phyloP scores from a whole-genome alignment of 2,888 invertebrate species.

The Amphipyra tragopoginis region DNA sequence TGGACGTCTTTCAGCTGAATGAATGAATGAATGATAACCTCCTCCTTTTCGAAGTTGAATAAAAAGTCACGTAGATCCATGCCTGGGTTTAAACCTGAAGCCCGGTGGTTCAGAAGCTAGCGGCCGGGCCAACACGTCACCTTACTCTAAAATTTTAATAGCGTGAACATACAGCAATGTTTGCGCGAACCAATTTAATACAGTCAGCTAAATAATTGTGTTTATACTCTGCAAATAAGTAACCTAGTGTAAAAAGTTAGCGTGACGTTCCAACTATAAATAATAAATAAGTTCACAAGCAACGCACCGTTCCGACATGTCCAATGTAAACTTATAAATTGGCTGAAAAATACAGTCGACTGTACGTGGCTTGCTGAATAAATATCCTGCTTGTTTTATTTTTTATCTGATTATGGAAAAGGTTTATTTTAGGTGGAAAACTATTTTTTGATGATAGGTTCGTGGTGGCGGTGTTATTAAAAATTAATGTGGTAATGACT shows the following conservation, averaged over 20 bases:
- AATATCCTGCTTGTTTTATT: slow-evolving; percentile 48
- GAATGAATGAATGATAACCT: too few relatives aligned
- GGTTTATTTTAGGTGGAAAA: slow-evolving; percentile 27
- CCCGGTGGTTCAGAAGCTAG: too few relatives aligned
- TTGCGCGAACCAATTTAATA: slow-evolving; percentile 53
- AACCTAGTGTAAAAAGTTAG: slow-evolving; percentile 48
- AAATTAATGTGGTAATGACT: slow-evolving; percentile 21
- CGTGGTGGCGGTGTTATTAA: slow-evolving; percentile 3
- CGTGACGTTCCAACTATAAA: slow-evolving; percentile 52
- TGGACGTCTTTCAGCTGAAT: too few relatives aligned
- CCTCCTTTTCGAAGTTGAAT: too few relatives aligned
- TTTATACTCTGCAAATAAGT: slow-evolving; percentile 46
- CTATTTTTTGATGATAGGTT: slow-evolving; percentile 13
- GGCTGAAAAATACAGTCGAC: slow-evolving; percentile 67
- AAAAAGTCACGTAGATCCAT: too few relatives aligned
- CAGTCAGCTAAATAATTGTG: slow-evolving; percentile 54
- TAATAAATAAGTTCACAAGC: slow-evolving; percentile 48
- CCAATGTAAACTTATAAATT: slow-evolving; percentile 72
- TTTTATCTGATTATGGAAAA: slow-evolving; percentile 60
- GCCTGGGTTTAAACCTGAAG: too few relatives aligned
- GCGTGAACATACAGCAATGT: slow-evolving; percentile 32
- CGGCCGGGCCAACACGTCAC: too few relatives aligned
- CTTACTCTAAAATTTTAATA: slow-evolving; percentile 15
- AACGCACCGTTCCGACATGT: slow-evolving; percentile 49
- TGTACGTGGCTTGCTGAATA: slow-evolving; percentile 50